phyloP scores from a whole-genome alignment of 2,113 vertebrate species.

The Gadus chalcogrammus region DNA sequence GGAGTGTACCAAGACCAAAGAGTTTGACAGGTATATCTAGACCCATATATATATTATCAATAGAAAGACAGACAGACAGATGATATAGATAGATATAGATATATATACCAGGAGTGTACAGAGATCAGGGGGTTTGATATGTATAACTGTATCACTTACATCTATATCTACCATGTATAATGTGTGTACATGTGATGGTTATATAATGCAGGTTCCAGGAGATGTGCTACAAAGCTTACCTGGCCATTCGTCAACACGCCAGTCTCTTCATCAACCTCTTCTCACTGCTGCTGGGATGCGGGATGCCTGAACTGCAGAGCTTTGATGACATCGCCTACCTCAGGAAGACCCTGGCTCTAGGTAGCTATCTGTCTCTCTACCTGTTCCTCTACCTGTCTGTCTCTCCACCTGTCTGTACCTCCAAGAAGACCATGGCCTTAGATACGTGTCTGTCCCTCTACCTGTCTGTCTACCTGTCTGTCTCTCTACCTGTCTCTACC shows the following conservation, averaged over 20 bases:
- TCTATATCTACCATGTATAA: background rate
- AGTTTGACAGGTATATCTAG: conserved; percentile 68
- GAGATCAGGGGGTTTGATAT: too few relatives aligned
- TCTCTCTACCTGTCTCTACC: conserved; percentile 32
- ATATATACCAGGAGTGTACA: too few relatives aligned
- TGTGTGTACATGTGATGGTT: background rate
- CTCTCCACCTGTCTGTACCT: background rate
- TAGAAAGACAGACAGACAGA: too few relatives aligned
- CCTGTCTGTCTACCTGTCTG: too few relatives aligned
- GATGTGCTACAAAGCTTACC: conserved; percentile 69
- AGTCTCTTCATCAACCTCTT: conserved; percentile 69
- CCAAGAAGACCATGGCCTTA: background rate
- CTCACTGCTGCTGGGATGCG: conserved; percentile 64
- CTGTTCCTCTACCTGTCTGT: background rate
- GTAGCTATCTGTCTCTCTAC: conserved; percentile 36
- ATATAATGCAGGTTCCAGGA: conserved; percentile 62
- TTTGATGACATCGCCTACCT: conserved; percentile 68
- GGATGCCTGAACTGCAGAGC: conserved; percentile 66
- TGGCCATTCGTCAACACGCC: conserved; percentile 66
- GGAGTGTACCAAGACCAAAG: conserved; percentile 77
- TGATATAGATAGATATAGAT: too few relatives aligned
- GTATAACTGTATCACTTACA: background rate
- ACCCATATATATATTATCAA: background rate
- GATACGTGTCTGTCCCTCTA: background rate
- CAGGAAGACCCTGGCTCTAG: conserved; percentile 66